Percentiles rank a stretch among this genome's conserved stretches.
Conservation (phyloP, 2,113 vertebrate species). For the Maccullochella peelii region DNA sequence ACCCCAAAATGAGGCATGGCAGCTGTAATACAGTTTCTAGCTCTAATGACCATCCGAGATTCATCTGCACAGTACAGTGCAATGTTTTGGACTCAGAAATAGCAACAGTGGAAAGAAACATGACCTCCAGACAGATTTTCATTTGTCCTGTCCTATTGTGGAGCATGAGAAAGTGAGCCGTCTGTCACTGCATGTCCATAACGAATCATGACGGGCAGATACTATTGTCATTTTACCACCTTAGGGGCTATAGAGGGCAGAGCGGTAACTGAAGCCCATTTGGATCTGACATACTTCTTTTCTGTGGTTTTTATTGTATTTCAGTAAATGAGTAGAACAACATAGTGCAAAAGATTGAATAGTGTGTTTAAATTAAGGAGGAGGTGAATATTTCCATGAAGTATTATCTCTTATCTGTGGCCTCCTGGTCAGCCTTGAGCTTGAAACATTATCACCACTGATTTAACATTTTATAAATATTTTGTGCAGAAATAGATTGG, state of each 20-base stretch:
- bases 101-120: slow-evolving; percentile 39
- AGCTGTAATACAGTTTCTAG: not conserved
- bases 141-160: slow-evolving; percentile 47
- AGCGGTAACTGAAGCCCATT: not conserved
- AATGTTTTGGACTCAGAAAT: slow-evolving; percentile 47
- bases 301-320: not conserved
- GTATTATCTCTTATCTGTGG: not conserved
- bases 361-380: not conserved
- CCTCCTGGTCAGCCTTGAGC: not conserved
- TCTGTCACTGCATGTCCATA: slow-evolving; percentile 37
- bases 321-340: slow-evolving; percentile 2
- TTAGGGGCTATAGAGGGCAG: slow-evolving; percentile 14
- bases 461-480: not conserved
- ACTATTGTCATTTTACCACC: slow-evolving; percentile 25
- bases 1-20: not conserved
- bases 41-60: slow-evolving; percentile 22
- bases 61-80: not conserved
- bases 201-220: slow-evolving; percentile 44
- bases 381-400: not conserved
- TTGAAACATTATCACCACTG: not conserved
- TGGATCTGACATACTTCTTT: slow-evolving; percentile 20
- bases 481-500: not conserved
- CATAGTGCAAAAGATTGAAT: not conserved
- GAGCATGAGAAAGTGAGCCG: slow-evolving; percentile 29
- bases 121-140: slow-evolving; percentile 49